These are phyloP conservation scores for Cheilosia grossa DNA, from an alignment of 2,888 invertebrate species.

Conservation along the genomic window DNA sequence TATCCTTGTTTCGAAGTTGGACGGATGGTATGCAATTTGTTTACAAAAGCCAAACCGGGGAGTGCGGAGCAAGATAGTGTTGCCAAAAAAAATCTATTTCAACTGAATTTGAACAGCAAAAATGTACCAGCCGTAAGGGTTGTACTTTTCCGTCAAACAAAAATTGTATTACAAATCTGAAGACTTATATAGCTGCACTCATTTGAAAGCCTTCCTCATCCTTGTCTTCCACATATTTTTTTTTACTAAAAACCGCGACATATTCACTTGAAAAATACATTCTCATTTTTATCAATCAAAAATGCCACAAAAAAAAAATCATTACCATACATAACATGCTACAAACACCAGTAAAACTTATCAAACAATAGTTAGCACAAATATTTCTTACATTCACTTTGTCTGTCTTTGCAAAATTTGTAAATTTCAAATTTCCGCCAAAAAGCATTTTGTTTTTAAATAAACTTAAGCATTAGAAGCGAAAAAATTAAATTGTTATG, in stretches of 20 bases:
- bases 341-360: constrained; percentile 27
- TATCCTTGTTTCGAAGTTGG: too few relatives aligned
- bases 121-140: too few relatives aligned
- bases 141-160: too few relatives aligned
- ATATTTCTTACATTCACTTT: constrained; percentile 35
- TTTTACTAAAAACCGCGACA: neutral
- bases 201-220: neutral
- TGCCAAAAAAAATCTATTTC: too few relatives aligned
- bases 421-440: constrained; percentile 6
- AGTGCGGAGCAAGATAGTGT: too few relatives aligned
- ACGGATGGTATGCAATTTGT: too few relatives aligned
- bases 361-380: constrained; percentile 32
- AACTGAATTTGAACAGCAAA: too few relatives aligned
- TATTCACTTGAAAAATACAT: neutral
- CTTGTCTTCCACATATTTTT: constrained; percentile 4
- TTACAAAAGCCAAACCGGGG: too few relatives aligned
- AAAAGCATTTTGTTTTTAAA: constrained; percentile 35
- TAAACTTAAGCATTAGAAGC: constrained; percentile 48
- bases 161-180: too few relatives aligned
- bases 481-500: constrained; percentile 16
- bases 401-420: neutral
- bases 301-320: neutral
- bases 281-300: neutral
- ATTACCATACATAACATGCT: constrained; percentile 22
- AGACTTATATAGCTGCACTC: too few relatives aligned